phyloP scores from a whole-genome alignment of 2,888 invertebrate genomes.

The Campoplex capitator region DNA sequence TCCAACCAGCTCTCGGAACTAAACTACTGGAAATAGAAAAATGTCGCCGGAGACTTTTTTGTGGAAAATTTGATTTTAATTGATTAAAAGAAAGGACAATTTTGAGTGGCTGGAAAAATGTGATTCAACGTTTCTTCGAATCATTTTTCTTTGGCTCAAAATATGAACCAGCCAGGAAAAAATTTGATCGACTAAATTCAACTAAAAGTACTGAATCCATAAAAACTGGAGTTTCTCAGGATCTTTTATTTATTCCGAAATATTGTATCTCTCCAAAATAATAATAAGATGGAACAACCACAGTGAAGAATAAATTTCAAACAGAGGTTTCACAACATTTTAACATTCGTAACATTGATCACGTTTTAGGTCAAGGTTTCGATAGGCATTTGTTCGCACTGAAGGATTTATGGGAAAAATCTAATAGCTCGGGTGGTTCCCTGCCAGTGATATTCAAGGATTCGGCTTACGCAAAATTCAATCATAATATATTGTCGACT shows the following conservation, averaged over 20 bases:
- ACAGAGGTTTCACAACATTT: conserved; percentile 5
- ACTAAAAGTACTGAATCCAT: neutral
- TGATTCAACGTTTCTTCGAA: too few species aligned
- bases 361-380: conserved; percentile 93
- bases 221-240: neutral
- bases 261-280: neutral
- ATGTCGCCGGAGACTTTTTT: too few species aligned
- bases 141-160: neutral
- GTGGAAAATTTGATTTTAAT: too few species aligned
- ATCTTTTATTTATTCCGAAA: neutral
- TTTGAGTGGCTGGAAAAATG: too few species aligned
- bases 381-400: conserved; percentile 98
- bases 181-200: neutral
- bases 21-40: too few species aligned
- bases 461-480: conserved; percentile 91
- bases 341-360: neutral
- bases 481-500: conserved; percentile 96
- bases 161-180: neutral
- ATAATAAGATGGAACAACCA: neutral
- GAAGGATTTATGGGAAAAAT: conserved; percentile 89
- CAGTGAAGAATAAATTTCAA: neutral
- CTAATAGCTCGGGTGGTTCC: conserved; percentile 79
- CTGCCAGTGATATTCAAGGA: conserved; percentile 90
- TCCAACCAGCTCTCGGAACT: too few species aligned
- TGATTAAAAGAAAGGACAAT: too few species aligned